Percentiles rank a stretch among this genome's conserved stretches.
These are phyloP conservation scores for Eublepharis macularius DNA, from an alignment of 2,113 vertebrate genomes.

Conservation along the genomic window DNA sequence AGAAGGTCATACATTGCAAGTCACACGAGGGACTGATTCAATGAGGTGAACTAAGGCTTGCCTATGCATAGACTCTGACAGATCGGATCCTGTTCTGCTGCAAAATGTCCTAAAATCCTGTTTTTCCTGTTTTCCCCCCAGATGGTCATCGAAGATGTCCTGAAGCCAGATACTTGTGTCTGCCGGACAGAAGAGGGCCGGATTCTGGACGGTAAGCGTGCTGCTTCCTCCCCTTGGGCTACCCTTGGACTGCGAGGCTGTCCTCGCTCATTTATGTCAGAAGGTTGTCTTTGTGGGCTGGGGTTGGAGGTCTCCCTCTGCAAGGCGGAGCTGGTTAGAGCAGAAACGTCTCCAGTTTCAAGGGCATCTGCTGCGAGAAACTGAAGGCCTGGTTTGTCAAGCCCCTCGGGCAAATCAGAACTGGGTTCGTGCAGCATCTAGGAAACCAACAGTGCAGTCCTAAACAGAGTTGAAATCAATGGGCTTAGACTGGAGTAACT, in stretches of 20 bases:
- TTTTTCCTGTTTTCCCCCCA: conserved; percentile 41
- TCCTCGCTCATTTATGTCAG: no score
- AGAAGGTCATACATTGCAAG: background rate
- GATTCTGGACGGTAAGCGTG: conserved; percentile 82
- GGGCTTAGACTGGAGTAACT: no score
- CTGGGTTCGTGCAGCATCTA: no score
- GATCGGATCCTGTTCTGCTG: no score
- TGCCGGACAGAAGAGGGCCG: conserved; percentile 87
- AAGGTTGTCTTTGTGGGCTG: background rate
- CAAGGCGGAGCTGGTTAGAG: background rate
- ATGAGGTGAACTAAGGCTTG: no score
- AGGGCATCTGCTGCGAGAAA: no score
- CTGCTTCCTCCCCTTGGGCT: background rate
- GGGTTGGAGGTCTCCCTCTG: no score
- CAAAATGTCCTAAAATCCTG: background rate
- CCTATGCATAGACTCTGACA: no score
- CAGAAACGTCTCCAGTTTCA: background rate
- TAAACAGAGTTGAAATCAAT: no score
- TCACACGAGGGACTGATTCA: background rate
- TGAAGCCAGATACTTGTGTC: conserved; percentile 79
- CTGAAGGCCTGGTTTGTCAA: no score
- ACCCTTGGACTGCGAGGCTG: background rate
- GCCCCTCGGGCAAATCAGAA: no score
- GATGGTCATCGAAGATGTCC: conserved; percentile 89
- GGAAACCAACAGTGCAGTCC: no score